A percentile compares a stretch with the other conserved stretches of the same genome.
Conservation (phyloP, 2,113 vertebrate species). For the Amblyornis subalaris region DNA sequence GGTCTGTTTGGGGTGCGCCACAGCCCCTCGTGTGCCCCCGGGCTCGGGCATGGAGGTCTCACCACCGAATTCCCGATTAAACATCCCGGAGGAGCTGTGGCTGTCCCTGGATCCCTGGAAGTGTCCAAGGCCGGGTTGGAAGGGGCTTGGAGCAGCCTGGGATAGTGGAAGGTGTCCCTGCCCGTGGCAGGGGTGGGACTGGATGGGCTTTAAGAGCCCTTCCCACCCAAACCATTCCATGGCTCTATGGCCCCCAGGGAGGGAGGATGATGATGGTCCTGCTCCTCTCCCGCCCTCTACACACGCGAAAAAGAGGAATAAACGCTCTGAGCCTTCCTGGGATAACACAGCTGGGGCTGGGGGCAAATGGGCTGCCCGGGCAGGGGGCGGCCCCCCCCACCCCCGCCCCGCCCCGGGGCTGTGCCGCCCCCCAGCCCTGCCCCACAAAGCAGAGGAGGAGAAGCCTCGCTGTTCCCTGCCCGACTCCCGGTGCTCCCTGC, state of each 20-base stretch:
- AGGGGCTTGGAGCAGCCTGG: background rate
- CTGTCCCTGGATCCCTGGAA: background rate
- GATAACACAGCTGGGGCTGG: background rate
- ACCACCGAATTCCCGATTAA: background rate
- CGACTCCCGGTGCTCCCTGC: fast-evolving
- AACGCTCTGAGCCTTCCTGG: background rate
- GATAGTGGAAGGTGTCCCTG: background rate
- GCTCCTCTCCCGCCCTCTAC: background rate
- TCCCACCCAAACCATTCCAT: background rate
- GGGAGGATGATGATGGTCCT: background rate
- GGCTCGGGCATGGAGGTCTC: background rate
- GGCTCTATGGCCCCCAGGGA: background rate
- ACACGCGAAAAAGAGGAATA: background rate
- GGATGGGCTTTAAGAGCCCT: no score
- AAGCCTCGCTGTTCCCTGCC: fast-evolving
- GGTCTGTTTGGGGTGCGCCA: background rate
- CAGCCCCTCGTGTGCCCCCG: fast-evolving
- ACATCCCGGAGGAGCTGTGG: background rate
- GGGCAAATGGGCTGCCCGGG: background rate
- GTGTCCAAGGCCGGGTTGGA: fast-evolving
- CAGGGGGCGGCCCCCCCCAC: background rate
- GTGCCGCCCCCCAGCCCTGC: background rate
- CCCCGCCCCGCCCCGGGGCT: background rate
- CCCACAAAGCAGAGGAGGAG: background rate
- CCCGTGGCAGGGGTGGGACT: background rate